phyloP scores from a whole-genome alignment of 2,797 vertebrate genomes.

The Onychomys torridus region DNA sequence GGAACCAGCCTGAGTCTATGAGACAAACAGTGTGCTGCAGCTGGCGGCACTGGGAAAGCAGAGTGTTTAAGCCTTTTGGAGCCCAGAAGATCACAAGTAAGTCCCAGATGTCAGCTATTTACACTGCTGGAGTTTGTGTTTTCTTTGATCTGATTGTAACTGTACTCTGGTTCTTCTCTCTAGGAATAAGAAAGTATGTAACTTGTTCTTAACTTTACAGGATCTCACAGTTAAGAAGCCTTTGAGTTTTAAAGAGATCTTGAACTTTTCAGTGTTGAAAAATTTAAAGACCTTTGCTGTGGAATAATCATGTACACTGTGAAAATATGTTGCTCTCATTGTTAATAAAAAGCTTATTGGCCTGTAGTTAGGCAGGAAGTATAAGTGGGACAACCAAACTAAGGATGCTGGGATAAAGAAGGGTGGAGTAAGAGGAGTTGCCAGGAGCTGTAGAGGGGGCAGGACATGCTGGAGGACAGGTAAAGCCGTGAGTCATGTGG shows the following conservation, averaged over 20 bases:
- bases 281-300: background rate
- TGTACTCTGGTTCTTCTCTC: background rate
- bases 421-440: no score
- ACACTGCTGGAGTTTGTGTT: background rate
- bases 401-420: no score
- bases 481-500: no score
- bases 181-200: background rate
- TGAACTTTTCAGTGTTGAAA: background rate
- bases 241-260: background rate
- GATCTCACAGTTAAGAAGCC: background rate
- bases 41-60: no score
- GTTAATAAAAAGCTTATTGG: no score
- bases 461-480: no score
- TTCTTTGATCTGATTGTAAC: background rate
- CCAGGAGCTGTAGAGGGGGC: no score
- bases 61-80: background rate
- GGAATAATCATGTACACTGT: no score
- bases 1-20: background rate
- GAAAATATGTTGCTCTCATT: no score
- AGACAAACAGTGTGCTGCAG: background rate
- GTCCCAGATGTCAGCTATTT: background rate
- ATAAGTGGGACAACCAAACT: no score
- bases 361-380: no score
- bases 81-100: background rate
- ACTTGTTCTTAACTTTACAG: background rate